Percentiles rank a stretch among this genome's conserved stretches.
These are phyloP conservation scores for Sus scrofa DNA, from an alignment of 2,113 vertebrate species.

Conservation along the genomic window T2T-Sscrofa CM000812.6:30699501-30700000, in stretches of 20 bases:
- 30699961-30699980: background rate
- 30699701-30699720: background rate
- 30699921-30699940: background rate
- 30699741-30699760: background rate
- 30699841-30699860: background rate
- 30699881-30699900: background rate
- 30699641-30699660: background rate
- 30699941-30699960: conserved; percentile 3
- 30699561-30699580: conserved; percentile 11
- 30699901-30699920: background rate
- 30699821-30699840: fast-evolving
- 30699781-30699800: background rate
- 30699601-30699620: conserved; percentile 24
- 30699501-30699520: conserved; percentile 19
- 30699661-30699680: background rate
- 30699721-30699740: background rate
- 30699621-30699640: background rate
- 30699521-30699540: background rate
- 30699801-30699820: background rate
- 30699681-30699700: background rate
- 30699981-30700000: background rate
- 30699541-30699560: conserved; percentile 41
- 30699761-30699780: background rate
- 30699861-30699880: background rate
- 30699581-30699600: conserved; percentile 54